Evolutionary conservation across 2,888 invertebrate species (phyloP).

Genomic region (Falcaria lacertinaria): DNA sequence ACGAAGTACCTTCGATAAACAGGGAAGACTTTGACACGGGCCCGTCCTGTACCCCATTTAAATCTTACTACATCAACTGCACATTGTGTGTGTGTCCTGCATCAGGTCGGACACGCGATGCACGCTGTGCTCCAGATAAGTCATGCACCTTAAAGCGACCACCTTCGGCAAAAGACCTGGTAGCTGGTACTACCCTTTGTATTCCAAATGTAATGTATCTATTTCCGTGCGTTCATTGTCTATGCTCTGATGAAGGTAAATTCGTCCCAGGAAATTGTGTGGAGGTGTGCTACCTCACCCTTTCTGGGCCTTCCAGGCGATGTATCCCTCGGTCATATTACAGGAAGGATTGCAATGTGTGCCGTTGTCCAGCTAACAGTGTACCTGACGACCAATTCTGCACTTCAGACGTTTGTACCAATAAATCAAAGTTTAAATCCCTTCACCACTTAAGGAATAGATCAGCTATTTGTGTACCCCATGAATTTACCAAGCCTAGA

Average conservation of each 20-base stretch:
- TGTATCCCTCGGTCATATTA: slow-evolving; percentile 54
- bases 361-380: slow-evolving; percentile 49
- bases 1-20: slow-evolving; percentile 6
- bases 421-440: slow-evolving; percentile 15
- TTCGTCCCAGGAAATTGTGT: slow-evolving; percentile 52
- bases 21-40: slow-evolving; percentile 5
- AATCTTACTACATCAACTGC: slow-evolving; percentile 59
- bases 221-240: slow-evolving; percentile 57
- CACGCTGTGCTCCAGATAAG: slow-evolving; percentile 54
- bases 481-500: slow-evolving; percentile 46
- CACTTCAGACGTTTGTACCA: slow-evolving; percentile 33
- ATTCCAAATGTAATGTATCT: slow-evolving; percentile 65
- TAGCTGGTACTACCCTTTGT: slow-evolving; percentile 34
- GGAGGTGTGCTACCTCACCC: slow-evolving; percentile 42
- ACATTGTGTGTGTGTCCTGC: slow-evolving; percentile 61
- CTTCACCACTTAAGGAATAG: slow-evolving; percentile 27
- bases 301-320: slow-evolving; percentile 17
- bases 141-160: slow-evolving; percentile 40
- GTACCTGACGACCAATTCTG: slow-evolving; percentile 40
- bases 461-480: slow-evolving; percentile 34
- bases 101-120: slow-evolving; percentile 48
- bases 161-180: slow-evolving; percentile 15
- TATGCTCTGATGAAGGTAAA: slow-evolving; percentile 54
- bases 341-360: slow-evolving; percentile 52
- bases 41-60: slow-evolving; percentile 52